Evolutionary conservation across 2,888 invertebrate genomes (phyloP).

Genomic region (Tortricodes alternella): DNA sequence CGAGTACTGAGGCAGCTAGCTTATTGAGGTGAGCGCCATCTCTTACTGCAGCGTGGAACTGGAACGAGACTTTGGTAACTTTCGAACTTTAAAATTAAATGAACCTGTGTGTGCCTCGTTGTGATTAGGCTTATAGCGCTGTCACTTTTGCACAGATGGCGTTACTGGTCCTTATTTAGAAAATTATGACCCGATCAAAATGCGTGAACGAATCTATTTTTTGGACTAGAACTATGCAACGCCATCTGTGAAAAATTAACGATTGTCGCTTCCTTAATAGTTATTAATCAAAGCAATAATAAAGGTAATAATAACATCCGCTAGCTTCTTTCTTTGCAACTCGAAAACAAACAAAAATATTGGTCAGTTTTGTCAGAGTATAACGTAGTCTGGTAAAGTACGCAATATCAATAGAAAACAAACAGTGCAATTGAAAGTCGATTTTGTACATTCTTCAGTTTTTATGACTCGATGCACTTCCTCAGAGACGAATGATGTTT

Average conservation of each 20-base stretch:
- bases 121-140: background rate
- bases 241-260: too few relatives aligned
- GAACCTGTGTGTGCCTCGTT: background rate
- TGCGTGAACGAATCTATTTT: too few relatives aligned
- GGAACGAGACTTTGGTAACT: background rate
- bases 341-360: too few relatives aligned
- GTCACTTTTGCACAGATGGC: background rate
- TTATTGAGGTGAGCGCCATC: constrained; percentile 9
- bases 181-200: too few relatives aligned
- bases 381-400: background rate
- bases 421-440: background rate
- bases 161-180: too few relatives aligned
- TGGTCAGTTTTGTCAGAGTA: too few relatives aligned
- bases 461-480: background rate
- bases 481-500: too few relatives aligned
- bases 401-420: background rate
- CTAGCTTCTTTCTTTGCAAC: too few relatives aligned
- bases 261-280: too few relatives aligned
- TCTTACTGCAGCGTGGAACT: background rate
- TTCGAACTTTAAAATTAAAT: background rate
- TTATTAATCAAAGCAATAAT: too few relatives aligned
- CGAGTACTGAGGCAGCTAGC: constrained; percentile 45
- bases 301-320: too few relatives aligned
- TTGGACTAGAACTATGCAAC: too few relatives aligned
- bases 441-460: background rate